Evolutionary conservation across 2,888 invertebrate species (phyloP), one percentile per base, ranked within the genome.

Genomic region (Drosophila trichaetosa): DNA sequence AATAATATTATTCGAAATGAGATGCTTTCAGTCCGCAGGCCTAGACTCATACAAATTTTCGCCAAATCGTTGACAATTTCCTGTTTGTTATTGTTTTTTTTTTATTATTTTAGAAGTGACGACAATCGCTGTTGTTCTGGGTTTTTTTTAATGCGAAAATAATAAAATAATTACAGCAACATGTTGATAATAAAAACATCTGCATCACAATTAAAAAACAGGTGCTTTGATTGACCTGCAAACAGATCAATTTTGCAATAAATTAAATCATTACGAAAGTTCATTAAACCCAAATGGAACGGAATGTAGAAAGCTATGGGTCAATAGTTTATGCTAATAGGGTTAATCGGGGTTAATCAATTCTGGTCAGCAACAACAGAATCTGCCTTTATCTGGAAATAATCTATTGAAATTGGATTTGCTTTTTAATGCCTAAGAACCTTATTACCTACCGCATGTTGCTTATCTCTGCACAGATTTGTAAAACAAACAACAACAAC

Each of bases 271-370:
- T 31, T 0, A 21, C 10, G 5, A 69, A 64, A 72, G 88, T 80
- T 83, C 74, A 71, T 62, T 72, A 76, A 76, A 79, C 87, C 56
- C 33, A 29, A 29, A 51, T 24, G 27, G 59, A 76, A 60, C 31
- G 52, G 42, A 36, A 62, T 61, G 27, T 64, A 63, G 62, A 82
- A 75, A 75, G 69, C 53, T 24, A 16, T 38, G 34, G 63, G 46
- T 69, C 53, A 48, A 63, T n/a, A 46, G 27, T 38, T 60, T 68
- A 80, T 70, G 69, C 42, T 56, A 65, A 64, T 61, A 11, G 4
- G 36, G n/a, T n/a, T n/a, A n/a, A 56, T 24, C 18, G 31, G 49
- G 61, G 31, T 33, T 10, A 33, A 33, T 46, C 18, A 46, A 34
- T 67, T 21, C 6, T 46, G 27, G 29, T 34, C 33, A 24, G 61